Evolutionary conservation across 2,797 vertebrate species (phyloP), one percentile per base, ranked within the genome.

Genomic region (Pipistrellus pygmaeus): DNA sequence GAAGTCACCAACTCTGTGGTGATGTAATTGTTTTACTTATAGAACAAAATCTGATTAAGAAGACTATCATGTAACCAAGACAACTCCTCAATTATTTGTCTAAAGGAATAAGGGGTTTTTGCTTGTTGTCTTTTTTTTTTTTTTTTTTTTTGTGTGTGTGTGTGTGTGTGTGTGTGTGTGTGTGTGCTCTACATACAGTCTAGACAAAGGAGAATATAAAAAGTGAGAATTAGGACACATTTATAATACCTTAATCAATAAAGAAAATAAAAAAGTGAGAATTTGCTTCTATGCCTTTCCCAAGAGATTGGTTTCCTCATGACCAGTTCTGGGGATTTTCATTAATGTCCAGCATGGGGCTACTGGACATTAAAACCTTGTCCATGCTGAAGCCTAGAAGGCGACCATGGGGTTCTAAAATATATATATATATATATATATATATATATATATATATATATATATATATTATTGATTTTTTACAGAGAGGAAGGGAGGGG

Each of bases 201-300:
- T 62, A 21, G 10, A 90, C 30, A 93, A 93, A 94, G n/a, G 62
- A 66, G 53, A 83, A 88, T 76, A 72, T 21, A 46, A 66, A 85
- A 90, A 80, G 32, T 71, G 30, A 94, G 82, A 89, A 93, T 46
- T 27, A 14, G 27, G 60, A 62, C 60, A 62, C 60, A 30, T 62
- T 13, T 62, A 14, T 30, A 62, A 62, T 62, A 30, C 13, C 13
- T 30, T 62, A 62, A 62, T 62, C 60, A 30, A 30, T 30, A 62
- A 30, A 62, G 25, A 62, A 14, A 62, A 62, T 62, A 13, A 38
- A 66, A 85, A 90, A 80, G 25, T 71, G 30, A 95, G 82, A 89
- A 93, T 53, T n/a, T 68, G 8, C 94, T 85, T 69, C 27, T 48
- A 44, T 55, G 32, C 18, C 57, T 75, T n/a, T 85, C 30, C 30